Evolutionary conservation across 2,888 invertebrate species (phyloP), one percentile per base, ranked within the genome.

Genomic region (Elmis aenea): DNA sequence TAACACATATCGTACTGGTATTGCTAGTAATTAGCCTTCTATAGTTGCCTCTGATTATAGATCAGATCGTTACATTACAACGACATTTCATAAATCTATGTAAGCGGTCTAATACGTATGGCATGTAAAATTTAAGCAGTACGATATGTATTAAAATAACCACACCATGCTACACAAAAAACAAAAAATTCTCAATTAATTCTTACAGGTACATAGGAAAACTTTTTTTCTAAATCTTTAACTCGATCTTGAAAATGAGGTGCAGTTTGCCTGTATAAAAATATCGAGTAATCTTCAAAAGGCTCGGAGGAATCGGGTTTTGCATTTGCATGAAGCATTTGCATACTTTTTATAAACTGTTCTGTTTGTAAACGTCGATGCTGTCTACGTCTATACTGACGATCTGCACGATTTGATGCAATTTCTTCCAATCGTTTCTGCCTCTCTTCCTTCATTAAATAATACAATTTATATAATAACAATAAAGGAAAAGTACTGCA

Each of bases 171-270:
- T 38, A 54, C 53, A 46, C 45, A 46, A 52, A 41, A 18, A 45
- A 41, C 30, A 32, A 35, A 48, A 40, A 48, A n/a, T n/a, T n/a
- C n/a, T n/a, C n/a, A n/a, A n/a, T n/a, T n/a, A n/a, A n/a, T n/a
- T 61, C 82, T 83, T 83, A 83, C 83, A 61, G 82, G 81, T 26
- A 67, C 55, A 65, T 79, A 79, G 50, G 81, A 73, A 53, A 84
- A 75, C 68, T 83, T 82, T 68, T 76, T 75, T 66, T 83, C 90
- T 62, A 90, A 73, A 54, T 83, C 80, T 76, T 83, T 84, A 43
- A 90, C 87, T 43, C 90, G 77, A 64, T 87, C 87, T 68, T 81
- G 82, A 69, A 90, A 90, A 61, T 85, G 78, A 4, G 86, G 85
- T 9, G 90, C 89, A 37, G 82, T 84, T 66, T 88, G 87, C 31